Evolutionary conservation across 1,140 invertebrate genomes (phyloP).

Genomic region (Euglossa dilemma): DNA sequence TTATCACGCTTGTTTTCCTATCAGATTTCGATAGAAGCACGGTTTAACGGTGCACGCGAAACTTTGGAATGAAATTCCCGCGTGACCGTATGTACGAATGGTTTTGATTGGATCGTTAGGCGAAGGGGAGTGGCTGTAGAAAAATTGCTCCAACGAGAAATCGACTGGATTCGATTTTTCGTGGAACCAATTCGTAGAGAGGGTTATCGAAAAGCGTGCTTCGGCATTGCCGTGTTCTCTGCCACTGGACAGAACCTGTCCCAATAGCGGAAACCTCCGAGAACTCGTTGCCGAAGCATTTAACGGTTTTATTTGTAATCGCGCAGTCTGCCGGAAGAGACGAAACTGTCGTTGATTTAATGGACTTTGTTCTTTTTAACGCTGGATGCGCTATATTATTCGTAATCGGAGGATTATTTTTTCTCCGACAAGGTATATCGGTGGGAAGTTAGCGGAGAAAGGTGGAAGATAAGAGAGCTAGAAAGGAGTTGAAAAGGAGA

Average conservation of each 20-base stretch:
- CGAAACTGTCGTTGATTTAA: not conserved
- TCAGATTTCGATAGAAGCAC: not conserved
- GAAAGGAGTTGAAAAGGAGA: no score
- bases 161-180: conserved; percentile 1
- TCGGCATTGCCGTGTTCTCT: not conserved
- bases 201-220: not conserved
- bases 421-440: no score
- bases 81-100: not conserved
- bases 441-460: no score
- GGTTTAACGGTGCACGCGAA: not conserved
- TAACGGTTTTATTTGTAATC: not conserved
- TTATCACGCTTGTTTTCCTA: no score
- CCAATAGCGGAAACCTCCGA: not conserved
- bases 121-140: not conserved
- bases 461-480: no score
- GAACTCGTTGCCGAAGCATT: not conserved
- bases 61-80: not conserved
- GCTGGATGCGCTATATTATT: no score
- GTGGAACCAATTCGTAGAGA: not conserved
- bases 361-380: not conserved
- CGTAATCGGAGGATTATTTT: no score
- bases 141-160: not conserved
- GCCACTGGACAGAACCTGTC: not conserved
- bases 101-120: not conserved
- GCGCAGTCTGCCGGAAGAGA: not conserved